These are phyloP conservation scores for Drosophila macrospina DNA, from an alignment of 2,888 invertebrate species.

Conservation along the genomic window DNA sequence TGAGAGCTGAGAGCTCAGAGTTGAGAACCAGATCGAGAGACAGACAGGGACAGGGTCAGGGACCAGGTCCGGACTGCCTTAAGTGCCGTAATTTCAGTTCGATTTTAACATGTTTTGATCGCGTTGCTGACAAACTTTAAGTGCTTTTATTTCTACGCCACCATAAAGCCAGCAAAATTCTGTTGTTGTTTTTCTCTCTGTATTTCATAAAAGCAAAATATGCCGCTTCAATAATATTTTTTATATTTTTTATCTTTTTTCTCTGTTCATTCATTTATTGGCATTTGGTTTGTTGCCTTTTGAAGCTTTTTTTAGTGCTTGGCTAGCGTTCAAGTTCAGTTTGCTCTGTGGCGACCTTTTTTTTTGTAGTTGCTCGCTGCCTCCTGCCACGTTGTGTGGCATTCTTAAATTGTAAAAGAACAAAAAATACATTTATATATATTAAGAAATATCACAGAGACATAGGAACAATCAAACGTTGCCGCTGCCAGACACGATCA, in stretches of 20 bases:
- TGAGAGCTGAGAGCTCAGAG: constrained; percentile 11
- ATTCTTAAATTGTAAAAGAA: constrained; percentile 45
- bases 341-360: constrained; percentile 46
- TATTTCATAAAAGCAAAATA: constrained; percentile 64
- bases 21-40: constrained; percentile 11
- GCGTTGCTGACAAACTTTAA: constrained; percentile 76
- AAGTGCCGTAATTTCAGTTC: constrained; percentile 75
- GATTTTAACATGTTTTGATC: constrained; percentile 75
- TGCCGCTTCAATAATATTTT: constrained; percentile 65
- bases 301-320: constrained; percentile 46
- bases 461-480: constrained; percentile 45
- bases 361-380: constrained; percentile 29
- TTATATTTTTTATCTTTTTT: constrained; percentile 18
- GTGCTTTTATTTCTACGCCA: constrained; percentile 79
- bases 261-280: constrained; percentile 67
- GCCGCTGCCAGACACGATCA: constrained; percentile 49
- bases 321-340: constrained; percentile 44
- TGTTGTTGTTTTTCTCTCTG: constrained; percentile 13
- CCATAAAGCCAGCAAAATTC: constrained; percentile 56
- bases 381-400: constrained; percentile 67
- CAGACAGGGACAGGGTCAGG: constrained; percentile 11
- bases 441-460: constrained; percentile 48
- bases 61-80: constrained; percentile 31
- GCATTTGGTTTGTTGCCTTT: constrained; percentile 64
- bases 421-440: constrained; percentile 24